Percentiles rank a stretch among this genome's conserved stretches.
phyloP scores from a whole-genome alignment of 2,113 vertebrate species.

The Alces alces region DNA sequence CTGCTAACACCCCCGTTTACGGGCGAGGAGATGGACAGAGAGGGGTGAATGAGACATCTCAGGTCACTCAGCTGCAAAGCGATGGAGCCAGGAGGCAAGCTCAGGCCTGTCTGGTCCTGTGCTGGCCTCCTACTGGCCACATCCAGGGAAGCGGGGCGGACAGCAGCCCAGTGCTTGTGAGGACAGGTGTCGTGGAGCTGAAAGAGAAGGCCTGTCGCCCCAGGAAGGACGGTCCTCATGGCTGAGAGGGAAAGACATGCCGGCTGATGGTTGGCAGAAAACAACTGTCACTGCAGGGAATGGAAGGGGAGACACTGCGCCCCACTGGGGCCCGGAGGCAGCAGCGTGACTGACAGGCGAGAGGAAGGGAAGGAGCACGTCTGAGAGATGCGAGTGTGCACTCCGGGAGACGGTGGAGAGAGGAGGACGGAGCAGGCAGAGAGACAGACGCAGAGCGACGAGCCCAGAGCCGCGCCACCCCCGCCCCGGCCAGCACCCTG shows the following conservation, averaged over 20 bases:
- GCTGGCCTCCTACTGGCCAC: background rate
- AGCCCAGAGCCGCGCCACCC: background rate
- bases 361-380: background rate
- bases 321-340: background rate
- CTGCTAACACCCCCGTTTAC: no score
- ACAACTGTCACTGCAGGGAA: background rate
- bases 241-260: background rate
- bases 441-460: background rate
- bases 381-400: background rate
- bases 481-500: background rate
- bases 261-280: background rate
- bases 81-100: background rate
- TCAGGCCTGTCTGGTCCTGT: background rate
- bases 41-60: background rate
- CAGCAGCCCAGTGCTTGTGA: accelerated
- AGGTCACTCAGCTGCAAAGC: background rate
- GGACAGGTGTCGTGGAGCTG: accelerated
- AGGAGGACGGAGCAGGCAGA: background rate
- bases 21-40: background rate
- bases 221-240: background rate
- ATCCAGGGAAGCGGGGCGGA: background rate
- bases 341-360: background rate
- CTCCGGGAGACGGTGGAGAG: background rate
- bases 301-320: background rate
- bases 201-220: background rate